These are phyloP conservation scores for Pollenia griseotomentosa DNA, from an alignment of 2,888 invertebrate genomes.

Conservation along the genomic window DNA sequence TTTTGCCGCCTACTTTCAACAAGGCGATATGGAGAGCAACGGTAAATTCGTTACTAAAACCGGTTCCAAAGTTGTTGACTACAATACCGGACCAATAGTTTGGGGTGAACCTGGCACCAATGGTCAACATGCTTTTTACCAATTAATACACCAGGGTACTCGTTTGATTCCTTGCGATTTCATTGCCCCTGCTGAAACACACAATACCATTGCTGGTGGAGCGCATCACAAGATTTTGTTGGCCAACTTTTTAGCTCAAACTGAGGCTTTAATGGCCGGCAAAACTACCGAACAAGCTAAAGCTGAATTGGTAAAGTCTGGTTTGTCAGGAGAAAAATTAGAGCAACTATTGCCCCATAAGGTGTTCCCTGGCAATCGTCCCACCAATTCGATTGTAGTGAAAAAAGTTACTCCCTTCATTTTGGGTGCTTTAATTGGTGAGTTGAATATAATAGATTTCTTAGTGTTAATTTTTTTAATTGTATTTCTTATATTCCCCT, in stretches of 20 bases:
- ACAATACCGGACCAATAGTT: slow-evolving; percentile 84
- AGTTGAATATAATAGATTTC: slow-evolving; percentile 75
- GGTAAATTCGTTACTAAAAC: slow-evolving; percentile 95
- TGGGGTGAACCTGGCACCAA: slow-evolving; percentile 99
- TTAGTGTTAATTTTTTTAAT: background rate
- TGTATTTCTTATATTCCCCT: background rate
- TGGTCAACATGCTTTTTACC: slow-evolving; percentile 99
- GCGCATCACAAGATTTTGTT: slow-evolving; percentile 97
- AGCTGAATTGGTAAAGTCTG: slow-evolving; percentile 91
- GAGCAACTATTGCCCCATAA: slow-evolving; percentile 96
- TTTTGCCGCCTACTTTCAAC: slow-evolving; percentile 99
- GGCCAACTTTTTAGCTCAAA: slow-evolving; percentile 99
- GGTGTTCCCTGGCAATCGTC: slow-evolving; percentile 97
- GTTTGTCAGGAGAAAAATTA: slow-evolving; percentile 89
- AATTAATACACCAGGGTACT: slow-evolving; percentile 95
- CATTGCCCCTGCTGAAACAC: slow-evolving; percentile 95
- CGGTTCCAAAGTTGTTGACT: slow-evolving; percentile 85
- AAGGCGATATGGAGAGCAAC: slow-evolving; percentile 99
- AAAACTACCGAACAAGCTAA: slow-evolving; percentile 87
- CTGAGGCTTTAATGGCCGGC: slow-evolving; percentile 97
- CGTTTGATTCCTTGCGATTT: slow-evolving; percentile 98
- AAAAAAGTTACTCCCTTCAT: slow-evolving; percentile 96
- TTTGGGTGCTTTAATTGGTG: slow-evolving; percentile 96
- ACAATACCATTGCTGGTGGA: slow-evolving; percentile 92
- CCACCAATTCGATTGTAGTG: slow-evolving; percentile 98